phyloP scores from a whole-genome alignment of 2,797 vertebrate species.

The Lates japonicus region DNA sequence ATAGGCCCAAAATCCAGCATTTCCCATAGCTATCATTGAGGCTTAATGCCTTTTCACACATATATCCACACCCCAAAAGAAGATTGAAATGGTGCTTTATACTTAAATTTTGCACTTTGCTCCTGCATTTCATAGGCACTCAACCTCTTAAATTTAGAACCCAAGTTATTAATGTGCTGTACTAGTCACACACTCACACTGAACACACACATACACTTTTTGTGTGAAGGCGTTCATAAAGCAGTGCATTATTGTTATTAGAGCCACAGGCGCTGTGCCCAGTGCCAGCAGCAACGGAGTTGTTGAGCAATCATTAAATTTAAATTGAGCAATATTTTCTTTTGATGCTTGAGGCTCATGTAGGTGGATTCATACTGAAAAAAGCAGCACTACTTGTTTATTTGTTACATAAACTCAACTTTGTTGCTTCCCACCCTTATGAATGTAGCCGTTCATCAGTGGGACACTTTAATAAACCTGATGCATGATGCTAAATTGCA shows the following conservation, averaged over 20 bases:
- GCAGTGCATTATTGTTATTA: slow-evolving; percentile 86
- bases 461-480: slow-evolving; percentile 71
- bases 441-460: slow-evolving; percentile 63
- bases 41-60: slow-evolving; percentile 12
- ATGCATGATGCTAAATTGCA: slow-evolving; percentile 73
- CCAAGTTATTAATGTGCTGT: slow-evolving; percentile 60
- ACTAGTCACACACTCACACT: slow-evolving; percentile 29
- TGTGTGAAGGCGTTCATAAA: slow-evolving; percentile 81
- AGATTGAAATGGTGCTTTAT: slow-evolving; percentile 46
- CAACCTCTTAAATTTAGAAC: slow-evolving; percentile 65
- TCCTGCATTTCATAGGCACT: slow-evolving; percentile 58
- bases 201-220: slow-evolving; percentile 49
- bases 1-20: not conserved
- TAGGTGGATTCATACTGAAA: slow-evolving; percentile 76
- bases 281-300: slow-evolving; percentile 74
- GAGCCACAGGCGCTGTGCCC: slow-evolving; percentile 75
- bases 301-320: slow-evolving; percentile 87
- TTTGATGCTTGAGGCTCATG: slow-evolving; percentile 77
- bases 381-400: slow-evolving; percentile 77
- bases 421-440: slow-evolving; percentile 68
- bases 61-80: slow-evolving; percentile 29
- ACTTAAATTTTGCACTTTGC: slow-evolving; percentile 54
- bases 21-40: not conserved
- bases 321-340: slow-evolving; percentile 88
- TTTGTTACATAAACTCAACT: slow-evolving; percentile 81